phyloP scores from a whole-genome alignment of 1,140 invertebrate genomes.

The Cotesia glomerata region DNA sequence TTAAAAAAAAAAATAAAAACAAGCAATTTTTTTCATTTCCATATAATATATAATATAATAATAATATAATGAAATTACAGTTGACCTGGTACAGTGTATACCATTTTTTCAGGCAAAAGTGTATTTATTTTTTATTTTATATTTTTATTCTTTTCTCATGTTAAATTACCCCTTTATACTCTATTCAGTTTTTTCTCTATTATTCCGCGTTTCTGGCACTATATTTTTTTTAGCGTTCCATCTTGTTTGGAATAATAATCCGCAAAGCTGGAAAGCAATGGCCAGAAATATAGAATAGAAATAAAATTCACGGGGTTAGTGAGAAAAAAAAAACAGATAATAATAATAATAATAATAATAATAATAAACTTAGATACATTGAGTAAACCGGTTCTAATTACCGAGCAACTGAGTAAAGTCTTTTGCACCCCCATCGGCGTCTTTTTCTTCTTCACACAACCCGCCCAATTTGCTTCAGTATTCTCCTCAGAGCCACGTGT shows the following conservation, averaged over 20 bases:
- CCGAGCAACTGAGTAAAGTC: neutral
- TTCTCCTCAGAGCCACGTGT: slow-evolving; percentile 29
- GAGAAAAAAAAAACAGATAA: no score
- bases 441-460: neutral
- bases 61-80: neutral
- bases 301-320: slow-evolving; percentile 7
- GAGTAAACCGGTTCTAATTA: slow-evolving; percentile 31
- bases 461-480: slow-evolving; percentile 18
- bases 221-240: neutral
- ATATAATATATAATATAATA: neutral
- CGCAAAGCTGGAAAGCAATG: slow-evolving; percentile 20
- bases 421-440: neutral
- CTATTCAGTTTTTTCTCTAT: neutral
- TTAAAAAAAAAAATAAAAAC: slow-evolving; percentile 5
- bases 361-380: neutral
- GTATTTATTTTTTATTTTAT: no score
- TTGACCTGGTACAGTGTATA: neutral
- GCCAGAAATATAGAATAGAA: neutral
- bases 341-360: no score
- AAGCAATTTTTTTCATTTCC: no score
- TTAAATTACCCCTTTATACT: neutral
- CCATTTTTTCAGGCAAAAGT: neutral
- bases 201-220: neutral
- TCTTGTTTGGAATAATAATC: neutral
- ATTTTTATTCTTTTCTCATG: slow-evolving; percentile 1